Evolutionary conservation across 1,140 invertebrate species (phyloP).

Genomic region (Thaumetopoea pityocampa): DNA sequence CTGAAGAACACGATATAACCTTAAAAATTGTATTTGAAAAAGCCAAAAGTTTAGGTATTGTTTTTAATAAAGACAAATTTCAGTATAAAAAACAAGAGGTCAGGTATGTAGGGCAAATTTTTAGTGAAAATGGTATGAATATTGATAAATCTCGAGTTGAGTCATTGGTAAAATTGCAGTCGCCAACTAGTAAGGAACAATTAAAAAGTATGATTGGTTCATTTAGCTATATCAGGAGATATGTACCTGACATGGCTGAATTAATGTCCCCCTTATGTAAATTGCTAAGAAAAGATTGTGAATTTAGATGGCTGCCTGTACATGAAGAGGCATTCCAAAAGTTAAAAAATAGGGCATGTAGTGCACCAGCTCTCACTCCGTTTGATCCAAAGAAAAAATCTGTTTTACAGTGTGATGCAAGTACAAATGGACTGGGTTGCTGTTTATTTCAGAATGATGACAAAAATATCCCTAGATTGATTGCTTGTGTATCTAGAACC

Average conservation of each 20-base stretch:
- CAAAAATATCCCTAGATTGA: slow-evolving; percentile 35
- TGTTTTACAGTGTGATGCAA: slow-evolving; percentile 29
- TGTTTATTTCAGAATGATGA: slow-evolving; percentile 43
- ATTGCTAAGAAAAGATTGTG: slow-evolving; percentile 11
- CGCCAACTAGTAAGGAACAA: slow-evolving; percentile 34
- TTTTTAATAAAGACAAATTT: slow-evolving; percentile 53
- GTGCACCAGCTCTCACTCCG: slow-evolving; percentile 16
- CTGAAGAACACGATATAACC: slow-evolving; percentile 22
- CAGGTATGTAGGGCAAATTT: slow-evolving; percentile 43
- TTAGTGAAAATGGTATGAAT: slow-evolving; percentile 31
- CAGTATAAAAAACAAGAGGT: slow-evolving; percentile 31
- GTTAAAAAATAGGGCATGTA: slow-evolving; percentile 4
- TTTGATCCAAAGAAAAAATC: slow-evolving; percentile 29
- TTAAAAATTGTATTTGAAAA: too few relatives aligned
- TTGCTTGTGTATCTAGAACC: slow-evolving; percentile 53
- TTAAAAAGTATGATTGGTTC: slow-evolving; percentile 48
- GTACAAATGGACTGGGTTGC: too few relatives aligned
- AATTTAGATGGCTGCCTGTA: slow-evolving; percentile 5
- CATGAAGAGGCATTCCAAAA: slow-evolving; percentile 4
- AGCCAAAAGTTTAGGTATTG: slow-evolving; percentile 34
- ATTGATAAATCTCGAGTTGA: slow-evolving; percentile 43
- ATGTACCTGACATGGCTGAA: slow-evolving; percentile 5
- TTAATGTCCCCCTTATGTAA: slow-evolving; percentile 7
- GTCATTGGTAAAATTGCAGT: slow-evolving; percentile 38
- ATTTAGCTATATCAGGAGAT: slow-evolving; percentile 37